Base-by-base conservation (phyloP, 2,888 invertebrate species). In the Dusona sp. region DNA sequence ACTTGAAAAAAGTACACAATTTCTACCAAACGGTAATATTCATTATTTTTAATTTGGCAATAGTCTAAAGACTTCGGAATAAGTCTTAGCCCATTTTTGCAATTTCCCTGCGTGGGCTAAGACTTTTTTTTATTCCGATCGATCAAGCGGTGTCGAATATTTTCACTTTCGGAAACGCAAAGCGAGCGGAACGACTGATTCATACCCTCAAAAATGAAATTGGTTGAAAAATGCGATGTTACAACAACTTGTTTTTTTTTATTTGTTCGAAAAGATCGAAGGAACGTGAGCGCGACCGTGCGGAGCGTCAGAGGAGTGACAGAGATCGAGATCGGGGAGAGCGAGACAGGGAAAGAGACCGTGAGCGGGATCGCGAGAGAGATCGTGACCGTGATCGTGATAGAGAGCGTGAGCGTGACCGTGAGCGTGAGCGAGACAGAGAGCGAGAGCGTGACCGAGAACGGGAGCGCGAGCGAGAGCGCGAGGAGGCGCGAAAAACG, bases 371-470 rank as follows among this genome's bases (percentile, higher is more conserved):
- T 54, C 90, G 94, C 57, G 94, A 95, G 22, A 90, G 95, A 0
- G 95, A 95, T 83, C 91, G 94, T 13, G 95, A 95, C 65, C 90
- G 94, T 33, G 95, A 95, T 4, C 92, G 94, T 8, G 95, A 95
- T 65, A 92, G 95, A 1, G 97, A 97, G 88, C 96, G 97, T 64
- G 97, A 97, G 89, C 89, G 96, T 92, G 91, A 96, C 95, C 91
- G 97, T 94, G 95, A 95, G 94, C 91, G 96, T 92, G 94, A 96
- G 94, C 92, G 95, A 91, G 94, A 97, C 94, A 92, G 95, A 94
- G 94, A 96, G 94, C 93, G 95, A 94, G 90, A 94, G 95, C 86
- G 96, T 95, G 92, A 96, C n/a, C 93, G 95, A 68, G 95, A 95
- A 67, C 92, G 95, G 0, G 95, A 96, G 65, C 94, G 95, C 22